Base-by-base conservation (phyloP, 2,888 invertebrate genomes). In the Phengaris alcon region DNA sequence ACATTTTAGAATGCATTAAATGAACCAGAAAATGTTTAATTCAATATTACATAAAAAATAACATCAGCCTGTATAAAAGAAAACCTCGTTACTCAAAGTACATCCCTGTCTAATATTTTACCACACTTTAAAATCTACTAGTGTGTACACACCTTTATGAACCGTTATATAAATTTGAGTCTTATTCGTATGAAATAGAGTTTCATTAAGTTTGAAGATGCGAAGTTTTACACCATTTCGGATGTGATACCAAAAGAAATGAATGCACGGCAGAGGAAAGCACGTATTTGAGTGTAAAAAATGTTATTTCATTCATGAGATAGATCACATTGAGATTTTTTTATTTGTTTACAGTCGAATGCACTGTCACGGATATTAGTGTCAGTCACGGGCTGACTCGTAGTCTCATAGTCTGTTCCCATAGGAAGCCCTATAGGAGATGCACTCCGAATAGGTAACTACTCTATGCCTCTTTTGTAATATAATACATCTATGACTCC, bases 241-340 rank as follows among this genome's bases (percentile, higher is more conserved):
- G 82, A 84, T 83, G 84, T 84, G 81, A 83, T 84, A 80, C 78
- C 82, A 86, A 86, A 82, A 85, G 90, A 90, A 92, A 92, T 90
- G 91, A 91, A 91, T 91, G 91, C 91, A 92, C 92, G 91, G 90
- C 88, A 89, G 87, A 93, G 92, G 92, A 91, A 92, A 90, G 90
- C 93, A 93, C 93, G 93, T 93, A 93, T 92, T 90, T 86, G 91
- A 86, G 91, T 90, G 85, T 87, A 86, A 91, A 88, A 92, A 92
- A 89, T 85, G 87, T 90, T 91, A 92, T 93, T 93, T 91, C 93
- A 93, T 93, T 93, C 93, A 93, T 93, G 92, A 93, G 93, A 91
- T 88, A 90, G 91, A 89, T 91, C 84, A 90, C 90, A 92, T 91
- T 92, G 87, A 91, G 88, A 83, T 80, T 77, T 88, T 87, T 84